Evolutionary conservation across 2,113 vertebrate species (phyloP).

Genomic region (Microcebus griseorufus): DNA sequence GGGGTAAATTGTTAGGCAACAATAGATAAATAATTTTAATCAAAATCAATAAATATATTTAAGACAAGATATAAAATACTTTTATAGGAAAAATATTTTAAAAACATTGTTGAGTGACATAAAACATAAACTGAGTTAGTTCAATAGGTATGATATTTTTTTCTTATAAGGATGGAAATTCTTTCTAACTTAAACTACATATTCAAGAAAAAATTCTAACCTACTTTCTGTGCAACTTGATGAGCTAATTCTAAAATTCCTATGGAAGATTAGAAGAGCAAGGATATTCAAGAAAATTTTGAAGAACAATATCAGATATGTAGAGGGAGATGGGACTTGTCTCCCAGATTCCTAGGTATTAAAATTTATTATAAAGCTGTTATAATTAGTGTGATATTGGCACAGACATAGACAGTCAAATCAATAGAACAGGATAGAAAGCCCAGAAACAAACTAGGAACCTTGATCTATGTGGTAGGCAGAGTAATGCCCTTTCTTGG

Average conservation of each 20-base stretch:
- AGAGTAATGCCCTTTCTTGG: not conserved
- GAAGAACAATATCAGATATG: not conserved
- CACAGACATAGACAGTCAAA: not conserved
- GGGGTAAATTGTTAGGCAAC: not conserved
- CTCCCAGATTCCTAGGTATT: not conserved
- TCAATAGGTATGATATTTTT: not conserved
- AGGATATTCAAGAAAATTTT: not conserved
- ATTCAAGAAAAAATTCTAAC: not conserved
- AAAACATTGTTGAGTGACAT: not conserved
- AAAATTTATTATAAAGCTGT: conserved; percentile 11
- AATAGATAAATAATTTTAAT: not conserved
- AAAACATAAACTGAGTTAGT: not conserved
- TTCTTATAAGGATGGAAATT: not conserved
- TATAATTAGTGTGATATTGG: not conserved
- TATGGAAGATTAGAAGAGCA: not conserved
- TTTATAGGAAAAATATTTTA: not conserved
- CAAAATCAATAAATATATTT: not conserved
- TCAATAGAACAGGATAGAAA: not conserved
- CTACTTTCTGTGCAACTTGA: not conserved
- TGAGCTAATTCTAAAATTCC: not conserved
- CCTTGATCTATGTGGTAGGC: not conserved
- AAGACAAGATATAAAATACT: not conserved
- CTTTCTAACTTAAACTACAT: not conserved
- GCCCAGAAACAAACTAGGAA: not conserved
- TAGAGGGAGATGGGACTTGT: not conserved